Evolutionary conservation across 2,113 vertebrate genomes (phyloP).

Genomic region (Nannospalax galili): DNA sequence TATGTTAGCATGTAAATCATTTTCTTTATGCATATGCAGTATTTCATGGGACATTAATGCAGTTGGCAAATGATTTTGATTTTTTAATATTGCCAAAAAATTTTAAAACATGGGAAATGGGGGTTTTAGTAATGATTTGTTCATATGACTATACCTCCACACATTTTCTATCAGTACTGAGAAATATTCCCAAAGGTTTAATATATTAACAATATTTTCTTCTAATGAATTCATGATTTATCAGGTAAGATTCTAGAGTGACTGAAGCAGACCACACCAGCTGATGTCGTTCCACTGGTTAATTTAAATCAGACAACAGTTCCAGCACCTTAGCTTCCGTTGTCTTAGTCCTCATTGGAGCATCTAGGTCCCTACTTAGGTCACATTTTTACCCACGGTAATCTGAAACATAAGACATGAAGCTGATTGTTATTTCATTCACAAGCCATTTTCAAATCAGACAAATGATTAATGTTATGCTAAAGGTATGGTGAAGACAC

Average conservation of each 20-base stretch:
- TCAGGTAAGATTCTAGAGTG: rapidly evolving
- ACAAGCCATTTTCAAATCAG: neutral
- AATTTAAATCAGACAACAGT: rapidly evolving
- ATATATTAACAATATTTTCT: neutral
- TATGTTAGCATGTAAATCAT: neutral
- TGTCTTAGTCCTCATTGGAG: neutral
- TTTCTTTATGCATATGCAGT: neutral
- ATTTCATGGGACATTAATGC: neutral
- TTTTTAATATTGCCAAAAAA: neutral
- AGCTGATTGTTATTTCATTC: neutral
- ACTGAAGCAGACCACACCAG: rapidly evolving
- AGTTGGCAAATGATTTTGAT: neutral
- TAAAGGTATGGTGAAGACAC: neutral
- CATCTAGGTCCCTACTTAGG: rapidly evolving
- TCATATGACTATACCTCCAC: neutral
- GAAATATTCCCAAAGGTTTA: neutral
- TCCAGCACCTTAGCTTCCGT: rapidly evolving
- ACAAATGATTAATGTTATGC: neutral
- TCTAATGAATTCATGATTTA: neutral
- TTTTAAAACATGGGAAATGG: neutral
- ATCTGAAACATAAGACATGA: neutral
- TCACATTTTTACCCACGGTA: neutral
- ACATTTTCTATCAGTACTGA: neutral
- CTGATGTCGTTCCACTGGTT: rapidly evolving
- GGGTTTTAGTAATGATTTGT: neutral